Evolutionary conservation across 2,888 invertebrate genomes (phyloP).

Genomic region (Ectemnius cavifrons): DNA sequence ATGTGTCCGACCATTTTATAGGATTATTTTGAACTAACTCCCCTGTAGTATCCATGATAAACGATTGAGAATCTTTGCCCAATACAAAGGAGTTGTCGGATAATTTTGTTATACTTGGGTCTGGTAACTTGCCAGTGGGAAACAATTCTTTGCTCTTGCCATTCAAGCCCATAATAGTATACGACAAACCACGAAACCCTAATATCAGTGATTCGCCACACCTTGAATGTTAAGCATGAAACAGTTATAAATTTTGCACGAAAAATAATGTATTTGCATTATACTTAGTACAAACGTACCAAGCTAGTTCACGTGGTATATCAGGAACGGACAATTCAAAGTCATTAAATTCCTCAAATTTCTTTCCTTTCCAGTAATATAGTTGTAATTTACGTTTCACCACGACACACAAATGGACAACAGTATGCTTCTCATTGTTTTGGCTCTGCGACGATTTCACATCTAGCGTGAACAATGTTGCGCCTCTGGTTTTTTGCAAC

Average conservation of each 20-base stretch:
- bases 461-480: slow-evolving; percentile 91
- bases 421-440: slow-evolving; percentile 87
- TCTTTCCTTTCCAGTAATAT: slow-evolving; percentile 94
- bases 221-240: slow-evolving; percentile 50
- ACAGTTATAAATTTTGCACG: neutral
- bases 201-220: slow-evolving; percentile 73
- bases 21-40: slow-evolving; percentile 85
- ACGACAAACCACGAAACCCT: slow-evolving; percentile 75
- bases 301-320: slow-evolving; percentile 80
- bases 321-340: slow-evolving; percentile 79
- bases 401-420: slow-evolving; percentile 92
- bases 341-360: slow-evolving; percentile 84
- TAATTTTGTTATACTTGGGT: slow-evolving; percentile 90
- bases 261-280: neutral
- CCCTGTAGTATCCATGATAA: slow-evolving; percentile 89
- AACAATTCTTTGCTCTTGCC: slow-evolving; percentile 90
- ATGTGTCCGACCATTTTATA: slow-evolving; percentile 89
- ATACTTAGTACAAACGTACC: slow-evolving; percentile 47
- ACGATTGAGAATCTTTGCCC: slow-evolving; percentile 92
- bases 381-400: slow-evolving; percentile 91
- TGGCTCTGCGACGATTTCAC: slow-evolving; percentile 81
- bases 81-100: slow-evolving; percentile 88
- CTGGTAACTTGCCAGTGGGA: slow-evolving; percentile 89
- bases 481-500: slow-evolving; percentile 90
- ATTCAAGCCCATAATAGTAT: slow-evolving; percentile 73